A percentile compares a stretch with the other conserved stretches of the same genome.
These are phyloP conservation scores for Athalia circularis DNA, from an alignment of 2,888 invertebrate species.

Conservation along the genomic window DNA sequence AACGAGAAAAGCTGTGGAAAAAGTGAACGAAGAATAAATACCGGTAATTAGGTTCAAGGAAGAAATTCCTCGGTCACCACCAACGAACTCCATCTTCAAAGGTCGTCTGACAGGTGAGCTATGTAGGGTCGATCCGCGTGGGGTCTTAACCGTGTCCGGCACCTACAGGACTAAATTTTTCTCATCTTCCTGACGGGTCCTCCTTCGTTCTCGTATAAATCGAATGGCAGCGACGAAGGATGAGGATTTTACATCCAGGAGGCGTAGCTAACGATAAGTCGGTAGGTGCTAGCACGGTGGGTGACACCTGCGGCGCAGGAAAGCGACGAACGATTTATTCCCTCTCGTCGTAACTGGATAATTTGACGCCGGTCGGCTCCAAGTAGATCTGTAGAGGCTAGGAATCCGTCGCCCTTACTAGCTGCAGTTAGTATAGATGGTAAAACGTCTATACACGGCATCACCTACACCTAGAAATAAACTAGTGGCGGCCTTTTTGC, in stretches of 20 bases:
- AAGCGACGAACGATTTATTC: constrained; percentile 43
- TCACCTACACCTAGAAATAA: constrained; percentile 12
- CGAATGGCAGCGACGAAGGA: background rate
- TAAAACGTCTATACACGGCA: no score
- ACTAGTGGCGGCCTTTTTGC: constrained; percentile 34
- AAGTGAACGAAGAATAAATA: background rate
- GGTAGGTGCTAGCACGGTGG: background rate
- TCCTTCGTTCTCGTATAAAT: background rate
- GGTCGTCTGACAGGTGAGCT: constrained; percentile 9
- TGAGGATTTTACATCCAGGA: background rate
- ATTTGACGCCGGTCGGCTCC: constrained; percentile 26
- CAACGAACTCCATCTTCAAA: background rate
- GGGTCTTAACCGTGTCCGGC: constrained; percentile 38
- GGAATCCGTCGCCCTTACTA: constrained; percentile 28
- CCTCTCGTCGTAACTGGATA: constrained; percentile 40
- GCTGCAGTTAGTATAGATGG: constrained; percentile 7
- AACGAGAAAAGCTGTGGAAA: no score
- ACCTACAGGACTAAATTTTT: constrained; percentile 20
- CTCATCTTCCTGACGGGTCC: background rate
- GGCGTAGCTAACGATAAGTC: background rate
- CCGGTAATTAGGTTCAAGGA: background rate
- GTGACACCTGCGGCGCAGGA: constrained; percentile 42
- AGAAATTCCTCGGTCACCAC: constrained; percentile 5
- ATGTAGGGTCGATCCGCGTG: constrained; percentile 15
- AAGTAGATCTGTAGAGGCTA: constrained; percentile 23